These are phyloP conservation scores for Drosophila infuscata DNA, from an alignment of 2,888 invertebrate genomes.

Conservation along the genomic window DNA sequence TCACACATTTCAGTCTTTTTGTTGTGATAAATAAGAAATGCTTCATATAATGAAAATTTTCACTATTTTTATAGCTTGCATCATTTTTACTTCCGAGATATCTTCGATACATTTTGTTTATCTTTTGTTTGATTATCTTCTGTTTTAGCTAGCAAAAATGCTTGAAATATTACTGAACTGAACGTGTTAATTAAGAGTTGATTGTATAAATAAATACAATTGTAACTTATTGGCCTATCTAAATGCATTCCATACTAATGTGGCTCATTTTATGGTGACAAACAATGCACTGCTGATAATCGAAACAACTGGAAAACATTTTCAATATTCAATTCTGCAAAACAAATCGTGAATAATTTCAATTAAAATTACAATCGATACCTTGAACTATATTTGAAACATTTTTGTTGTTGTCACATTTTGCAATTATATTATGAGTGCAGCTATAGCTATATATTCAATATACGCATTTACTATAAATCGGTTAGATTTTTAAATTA, in stretches of 20 bases:
- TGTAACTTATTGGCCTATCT: neutral
- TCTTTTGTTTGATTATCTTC: neutral
- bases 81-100: neutral
- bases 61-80: neutral
- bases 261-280: neutral
- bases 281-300: neutral
- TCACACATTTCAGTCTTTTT: neutral
- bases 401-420: neutral
- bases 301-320: neutral
- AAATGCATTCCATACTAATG: neutral
- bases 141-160: neutral
- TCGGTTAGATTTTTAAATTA: neutral
- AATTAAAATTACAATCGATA: too few relatives aligned
- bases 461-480: neutral
- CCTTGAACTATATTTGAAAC: neutral
- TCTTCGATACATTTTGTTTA: neutral
- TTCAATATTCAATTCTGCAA: neutral
- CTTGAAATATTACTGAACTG: neutral
- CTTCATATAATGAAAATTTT: neutral
- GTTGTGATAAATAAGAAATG: neutral
- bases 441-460: neutral
- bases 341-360: neutral
- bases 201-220: neutral
- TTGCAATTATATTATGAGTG: neutral
- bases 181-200: neutral